Percentiles rank a stretch among this genome's conserved stretches.
Evolutionary conservation across 2,113 vertebrate genomes (phyloP).

Genomic region (Triplophysa siluroides): DNA sequence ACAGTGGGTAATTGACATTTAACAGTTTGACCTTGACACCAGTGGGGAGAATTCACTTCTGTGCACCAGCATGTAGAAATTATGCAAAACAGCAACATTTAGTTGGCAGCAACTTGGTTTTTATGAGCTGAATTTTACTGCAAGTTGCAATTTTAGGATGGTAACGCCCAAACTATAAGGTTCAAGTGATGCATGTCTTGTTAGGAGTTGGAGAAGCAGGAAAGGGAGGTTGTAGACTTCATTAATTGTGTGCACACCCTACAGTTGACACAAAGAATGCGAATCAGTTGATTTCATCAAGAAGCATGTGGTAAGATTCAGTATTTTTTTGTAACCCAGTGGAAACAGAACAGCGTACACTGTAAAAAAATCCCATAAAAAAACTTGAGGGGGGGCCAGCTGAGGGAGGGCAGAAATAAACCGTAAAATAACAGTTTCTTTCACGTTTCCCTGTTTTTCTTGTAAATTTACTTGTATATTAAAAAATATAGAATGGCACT

Average conservation of each 20-base stretch:
- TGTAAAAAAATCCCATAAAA: no score
- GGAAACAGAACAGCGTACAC: no score
- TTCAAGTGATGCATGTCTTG: not conserved
- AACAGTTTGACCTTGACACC: not conserved
- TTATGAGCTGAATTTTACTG: not conserved
- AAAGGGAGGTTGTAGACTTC: not conserved
- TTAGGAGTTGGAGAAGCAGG: not conserved
- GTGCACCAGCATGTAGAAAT: not conserved
- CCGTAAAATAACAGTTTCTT: no score
- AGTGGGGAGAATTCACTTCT: not conserved
- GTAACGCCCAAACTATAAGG: not conserved
- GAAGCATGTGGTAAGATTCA: not conserved
- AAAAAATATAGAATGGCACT: no score
- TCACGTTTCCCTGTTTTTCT: no score
- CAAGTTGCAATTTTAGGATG: not conserved
- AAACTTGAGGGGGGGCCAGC: no score
- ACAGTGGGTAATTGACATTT: not conserved
- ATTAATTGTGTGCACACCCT: not conserved
- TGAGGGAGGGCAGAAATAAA: no score
- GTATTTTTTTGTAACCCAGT: not conserved
- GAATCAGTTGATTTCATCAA: not conserved
- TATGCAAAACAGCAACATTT: no score
- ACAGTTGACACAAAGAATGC: not conserved
- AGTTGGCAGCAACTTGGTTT: no score
- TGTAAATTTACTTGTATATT: no score